These are phyloP conservation scores for Atherinosoma microstoma DNA, from an alignment of 2,797 vertebrate genomes.

Conservation along the genomic window DNA sequence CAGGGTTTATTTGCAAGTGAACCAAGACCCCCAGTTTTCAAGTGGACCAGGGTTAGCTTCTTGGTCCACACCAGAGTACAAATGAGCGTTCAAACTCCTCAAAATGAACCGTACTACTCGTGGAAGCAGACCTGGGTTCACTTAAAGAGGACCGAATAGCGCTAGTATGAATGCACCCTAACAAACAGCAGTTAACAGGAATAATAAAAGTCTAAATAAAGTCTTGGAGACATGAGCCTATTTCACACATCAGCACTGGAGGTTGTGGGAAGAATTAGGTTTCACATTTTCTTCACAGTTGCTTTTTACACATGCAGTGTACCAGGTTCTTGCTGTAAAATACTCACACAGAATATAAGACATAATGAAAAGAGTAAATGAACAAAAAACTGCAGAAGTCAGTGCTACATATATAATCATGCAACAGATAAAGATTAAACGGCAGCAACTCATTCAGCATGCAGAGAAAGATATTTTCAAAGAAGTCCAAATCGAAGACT, in stretches of 20 bases:
- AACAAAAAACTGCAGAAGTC: neutral
- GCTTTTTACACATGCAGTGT: neutral
- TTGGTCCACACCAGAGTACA: too few species aligned
- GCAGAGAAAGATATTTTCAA: neutral
- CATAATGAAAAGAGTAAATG: neutral
- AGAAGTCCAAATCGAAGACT: neutral
- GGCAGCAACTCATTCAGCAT: neutral
- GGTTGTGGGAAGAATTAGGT: neutral
- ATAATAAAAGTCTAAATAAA: neutral
- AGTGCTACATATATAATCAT: too few species aligned
- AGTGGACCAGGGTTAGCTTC: too few species aligned
- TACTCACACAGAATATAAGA: neutral
- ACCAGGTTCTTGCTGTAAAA: neutral
- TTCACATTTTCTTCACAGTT: neutral
- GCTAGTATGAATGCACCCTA: too few species aligned
- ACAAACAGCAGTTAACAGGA: neutral
- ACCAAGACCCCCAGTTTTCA: too few species aligned
- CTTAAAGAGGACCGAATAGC: too few species aligned
- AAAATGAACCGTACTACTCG: too few species aligned
- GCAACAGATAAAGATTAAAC: too few species aligned
- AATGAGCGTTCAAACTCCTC: too few species aligned
- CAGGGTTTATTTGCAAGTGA: too few species aligned
- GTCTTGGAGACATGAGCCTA: too few species aligned
- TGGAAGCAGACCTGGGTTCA: too few species aligned
- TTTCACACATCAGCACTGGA: neutral